A percentile compares a stretch with the other conserved stretches of the same genome.
phyloP scores from a whole-genome alignment of 2,113 vertebrate genomes.

The Pelodiscus sinensis region DNA sequence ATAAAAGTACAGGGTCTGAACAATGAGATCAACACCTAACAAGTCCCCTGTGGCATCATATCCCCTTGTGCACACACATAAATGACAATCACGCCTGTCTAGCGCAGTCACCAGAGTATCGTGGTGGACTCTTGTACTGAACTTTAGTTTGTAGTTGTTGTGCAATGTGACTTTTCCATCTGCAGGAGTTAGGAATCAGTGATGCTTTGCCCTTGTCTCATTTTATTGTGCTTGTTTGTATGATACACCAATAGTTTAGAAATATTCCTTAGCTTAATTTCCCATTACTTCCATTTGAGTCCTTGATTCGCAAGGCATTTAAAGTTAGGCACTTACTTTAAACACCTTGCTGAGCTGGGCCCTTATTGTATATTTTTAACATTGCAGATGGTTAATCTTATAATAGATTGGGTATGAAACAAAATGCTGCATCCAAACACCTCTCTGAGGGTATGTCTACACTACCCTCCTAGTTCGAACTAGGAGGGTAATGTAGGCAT shows the following conservation, averaged over 20 bases:
- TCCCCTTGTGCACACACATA: background rate
- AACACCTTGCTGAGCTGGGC: background rate
- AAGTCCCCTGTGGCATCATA: background rate
- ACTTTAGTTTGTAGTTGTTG: background rate
- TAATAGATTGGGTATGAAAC: background rate
- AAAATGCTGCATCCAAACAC: slow-evolving; percentile 34
- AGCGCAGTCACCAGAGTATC: background rate
- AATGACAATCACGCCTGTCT: background rate
- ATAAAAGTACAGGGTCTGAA: background rate
- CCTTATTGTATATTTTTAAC: slow-evolving; percentile 1
- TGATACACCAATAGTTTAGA: background rate
- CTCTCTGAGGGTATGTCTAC: background rate
- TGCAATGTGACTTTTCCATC: background rate
- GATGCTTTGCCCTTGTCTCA: rapidly evolving
- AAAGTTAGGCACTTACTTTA: slow-evolving; percentile 4
- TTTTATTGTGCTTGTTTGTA: background rate
- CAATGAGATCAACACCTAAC: background rate
- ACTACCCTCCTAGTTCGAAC: too few relatives aligned
- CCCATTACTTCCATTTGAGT: background rate
- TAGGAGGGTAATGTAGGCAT: too few relatives aligned
- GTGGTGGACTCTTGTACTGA: background rate
- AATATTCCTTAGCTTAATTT: background rate
- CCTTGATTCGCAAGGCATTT: slow-evolving; percentile 26
- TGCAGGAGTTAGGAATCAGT: background rate
- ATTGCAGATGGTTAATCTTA: slow-evolving; percentile 46